A percentile compares a stretch with the other conserved stretches of the same genome.
Evolutionary conservation across 2,797 vertebrate species (phyloP).

Genomic region (Rhabdomys pumilio): DNA sequence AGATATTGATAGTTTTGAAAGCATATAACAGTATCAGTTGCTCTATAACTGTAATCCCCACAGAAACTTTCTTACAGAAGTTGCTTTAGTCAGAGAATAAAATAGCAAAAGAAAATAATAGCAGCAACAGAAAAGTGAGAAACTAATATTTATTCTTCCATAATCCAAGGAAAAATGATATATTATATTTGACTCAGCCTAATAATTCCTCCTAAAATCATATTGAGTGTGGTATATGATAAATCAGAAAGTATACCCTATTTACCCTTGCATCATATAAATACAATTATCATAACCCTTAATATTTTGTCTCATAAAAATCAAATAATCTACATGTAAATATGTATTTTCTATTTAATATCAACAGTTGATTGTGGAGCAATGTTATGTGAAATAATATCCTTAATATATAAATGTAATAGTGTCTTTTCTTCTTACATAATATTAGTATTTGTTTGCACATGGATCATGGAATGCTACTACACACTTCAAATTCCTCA

Average conservation of each 20-base stretch:
- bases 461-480: background rate
- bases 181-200: background rate
- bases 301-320: background rate
- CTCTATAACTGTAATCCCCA: background rate
- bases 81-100: background rate
- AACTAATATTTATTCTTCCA: background rate
- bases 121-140: background rate
- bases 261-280: fast-evolving
- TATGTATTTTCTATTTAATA: background rate
- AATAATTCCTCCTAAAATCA: background rate
- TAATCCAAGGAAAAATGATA: background rate
- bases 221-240: background rate
- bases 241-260: too few relatives aligned
- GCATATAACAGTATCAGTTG: background rate
- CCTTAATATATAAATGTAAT: background rate
- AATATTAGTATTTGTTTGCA: background rate
- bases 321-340: background rate
- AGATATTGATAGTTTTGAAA: background rate
- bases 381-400: background rate
- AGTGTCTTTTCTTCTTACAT: background rate
- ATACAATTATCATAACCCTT: background rate
- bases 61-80: background rate
- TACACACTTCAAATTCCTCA: background rate
- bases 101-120: too few relatives aligned
- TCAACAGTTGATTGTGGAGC: background rate